Percentiles rank a stretch among this genome's conserved stretches.
Evolutionary conservation across 2,113 vertebrate species (phyloP).

Genomic region (Neodon shergylaensis): DNA sequence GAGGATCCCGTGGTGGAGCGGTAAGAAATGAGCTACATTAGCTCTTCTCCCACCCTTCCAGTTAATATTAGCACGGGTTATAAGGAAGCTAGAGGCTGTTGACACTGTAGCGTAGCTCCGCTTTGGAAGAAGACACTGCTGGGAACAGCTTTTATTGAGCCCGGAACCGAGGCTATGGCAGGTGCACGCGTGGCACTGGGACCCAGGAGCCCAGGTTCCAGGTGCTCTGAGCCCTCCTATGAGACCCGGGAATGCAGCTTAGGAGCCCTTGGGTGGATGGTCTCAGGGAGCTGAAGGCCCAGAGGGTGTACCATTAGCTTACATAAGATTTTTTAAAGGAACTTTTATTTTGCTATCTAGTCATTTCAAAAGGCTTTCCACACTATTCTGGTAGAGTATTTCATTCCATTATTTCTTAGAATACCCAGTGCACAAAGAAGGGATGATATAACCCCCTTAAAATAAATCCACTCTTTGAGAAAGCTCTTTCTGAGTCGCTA

Average conservation of each 20-base stretch:
- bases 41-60: not conserved
- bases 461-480: not conserved
- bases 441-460: not conserved
- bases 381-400: not conserved
- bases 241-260: not conserved
- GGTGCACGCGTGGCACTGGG: not conserved
- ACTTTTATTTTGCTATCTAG: not conserved
- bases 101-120: not conserved
- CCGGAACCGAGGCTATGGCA: not conserved
- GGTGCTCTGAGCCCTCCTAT: not conserved
- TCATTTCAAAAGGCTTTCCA: constrained; percentile 8
- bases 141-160: not conserved
- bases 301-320: not conserved
- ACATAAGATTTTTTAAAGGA: not conserved
- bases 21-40: not conserved
- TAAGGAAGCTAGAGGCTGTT: not conserved
- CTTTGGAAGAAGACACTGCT: not conserved
- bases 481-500: not conserved
- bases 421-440: not conserved
- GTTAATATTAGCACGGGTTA: not conserved
- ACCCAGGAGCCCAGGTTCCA: not conserved
- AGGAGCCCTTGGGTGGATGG: rapidly evolving
- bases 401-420: not conserved
- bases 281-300: not conserved
- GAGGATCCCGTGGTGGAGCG: not conserved